These are phyloP conservation scores for Chaetodon trifasciatus DNA, from an alignment of 2,797 vertebrate genomes.

Conservation along the genomic window DNA sequence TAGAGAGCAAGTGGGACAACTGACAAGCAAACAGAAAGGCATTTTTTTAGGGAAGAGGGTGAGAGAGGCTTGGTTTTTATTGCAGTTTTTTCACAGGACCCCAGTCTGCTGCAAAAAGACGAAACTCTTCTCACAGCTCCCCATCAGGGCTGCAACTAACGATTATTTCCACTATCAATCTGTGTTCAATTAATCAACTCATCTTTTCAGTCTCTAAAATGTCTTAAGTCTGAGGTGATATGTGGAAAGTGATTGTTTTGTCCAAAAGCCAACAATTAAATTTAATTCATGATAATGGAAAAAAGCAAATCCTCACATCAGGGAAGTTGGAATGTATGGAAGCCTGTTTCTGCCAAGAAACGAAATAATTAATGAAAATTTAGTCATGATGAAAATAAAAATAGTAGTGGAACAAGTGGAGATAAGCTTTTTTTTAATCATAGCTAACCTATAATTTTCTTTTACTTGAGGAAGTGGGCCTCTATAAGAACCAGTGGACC, in stretches of 20 bases:
- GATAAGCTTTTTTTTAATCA: background rate
- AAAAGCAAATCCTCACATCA: background rate
- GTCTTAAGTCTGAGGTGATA: background rate
- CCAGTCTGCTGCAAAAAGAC: background rate
- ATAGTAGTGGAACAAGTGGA: background rate
- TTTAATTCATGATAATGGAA: background rate
- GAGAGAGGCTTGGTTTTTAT: background rate
- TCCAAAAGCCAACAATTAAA: background rate
- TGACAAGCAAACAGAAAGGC: conserved; percentile 18
- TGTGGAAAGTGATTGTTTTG: background rate
- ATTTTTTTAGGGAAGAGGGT: background rate
- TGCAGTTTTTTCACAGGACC: background rate
- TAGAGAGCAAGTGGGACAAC: conserved; percentile 2
- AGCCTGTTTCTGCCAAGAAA: background rate
- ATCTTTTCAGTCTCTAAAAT: conserved; percentile 1
- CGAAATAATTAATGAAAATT: background rate
- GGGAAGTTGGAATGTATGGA: background rate
- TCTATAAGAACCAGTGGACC: background rate
- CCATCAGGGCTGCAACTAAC: background rate
- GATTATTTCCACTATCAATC: background rate
- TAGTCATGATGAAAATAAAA: background rate
- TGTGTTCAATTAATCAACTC: background rate
- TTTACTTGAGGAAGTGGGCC: background rate
- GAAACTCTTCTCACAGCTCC: background rate
- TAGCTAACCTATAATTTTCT: background rate